Evolutionary conservation across 2,797 vertebrate species (phyloP).

Genomic region (Lutjanus campechanus): DNA sequence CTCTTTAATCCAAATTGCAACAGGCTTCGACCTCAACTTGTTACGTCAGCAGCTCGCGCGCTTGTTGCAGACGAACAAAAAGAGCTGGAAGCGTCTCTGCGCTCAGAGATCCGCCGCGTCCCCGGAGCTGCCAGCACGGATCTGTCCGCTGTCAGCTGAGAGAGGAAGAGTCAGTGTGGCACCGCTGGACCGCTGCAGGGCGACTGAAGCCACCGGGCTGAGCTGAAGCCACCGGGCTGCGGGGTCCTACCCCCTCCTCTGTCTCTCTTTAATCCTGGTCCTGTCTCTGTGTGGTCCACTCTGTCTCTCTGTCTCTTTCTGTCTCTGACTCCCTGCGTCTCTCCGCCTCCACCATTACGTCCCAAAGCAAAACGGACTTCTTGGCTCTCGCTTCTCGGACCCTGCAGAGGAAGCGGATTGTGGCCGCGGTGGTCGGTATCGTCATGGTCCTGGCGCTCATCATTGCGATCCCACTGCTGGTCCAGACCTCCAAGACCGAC

Average conservation of each 20-base stretch:
- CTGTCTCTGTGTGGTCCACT: too few species aligned
- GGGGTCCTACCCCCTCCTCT: background rate
- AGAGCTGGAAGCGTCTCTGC: conserved; percentile 49
- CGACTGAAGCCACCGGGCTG: too few species aligned
- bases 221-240: too few species aligned
- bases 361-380: conserved; percentile 87
- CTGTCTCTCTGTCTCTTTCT: background rate
- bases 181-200: conserved; percentile 61
- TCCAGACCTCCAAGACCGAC: conserved; percentile 86
- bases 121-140: conserved; percentile 52
- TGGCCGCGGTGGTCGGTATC: conserved; percentile 85
- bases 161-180: conserved; percentile 66
- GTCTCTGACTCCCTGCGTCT: conserved; percentile 55
- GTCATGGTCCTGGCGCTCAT: conserved; percentile 90
- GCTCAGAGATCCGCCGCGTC: conserved; percentile 52
- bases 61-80: conserved; percentile 42
- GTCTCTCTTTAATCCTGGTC: background rate
- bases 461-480: conserved; percentile 87
- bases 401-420: conserved; percentile 87
- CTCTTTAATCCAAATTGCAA: conserved; percentile 72
- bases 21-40: conserved; percentile 52
- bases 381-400: conserved; percentile 86
- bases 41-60: conserved; percentile 70
- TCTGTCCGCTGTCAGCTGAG: conserved; percentile 55
- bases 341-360: conserved; percentile 87